phyloP scores from a whole-genome alignment of 2,797 vertebrate species.

The Bufotes viridis region DNA sequence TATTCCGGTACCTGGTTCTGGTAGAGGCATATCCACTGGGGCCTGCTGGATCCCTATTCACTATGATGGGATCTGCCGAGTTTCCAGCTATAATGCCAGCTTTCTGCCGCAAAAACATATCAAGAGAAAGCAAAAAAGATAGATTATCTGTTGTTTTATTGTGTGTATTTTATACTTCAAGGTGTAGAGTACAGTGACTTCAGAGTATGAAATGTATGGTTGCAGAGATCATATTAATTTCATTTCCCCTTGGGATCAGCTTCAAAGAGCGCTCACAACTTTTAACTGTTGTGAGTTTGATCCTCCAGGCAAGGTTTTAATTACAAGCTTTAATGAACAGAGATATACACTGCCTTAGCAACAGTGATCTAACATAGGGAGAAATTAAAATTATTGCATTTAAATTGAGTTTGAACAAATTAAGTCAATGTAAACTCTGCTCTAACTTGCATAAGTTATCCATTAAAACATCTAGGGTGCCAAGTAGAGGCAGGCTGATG shows the following conservation, averaged over 20 bases:
- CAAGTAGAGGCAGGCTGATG: too few relatives aligned
- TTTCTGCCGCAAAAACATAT: too few relatives aligned
- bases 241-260: background rate
- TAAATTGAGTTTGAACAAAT: background rate
- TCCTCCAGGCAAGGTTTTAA: background rate
- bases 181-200: background rate
- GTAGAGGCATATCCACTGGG: too few relatives aligned
- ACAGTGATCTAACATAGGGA: background rate
- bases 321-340: background rate
- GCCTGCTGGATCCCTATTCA: too few relatives aligned
- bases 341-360: background rate
- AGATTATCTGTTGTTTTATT: too few relatives aligned
- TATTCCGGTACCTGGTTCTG: too few relatives aligned
- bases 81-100: too few relatives aligned
- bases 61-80: too few relatives aligned
- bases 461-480: too few relatives aligned
- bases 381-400: background rate
- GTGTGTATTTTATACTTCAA: too few relatives aligned
- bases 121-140: too few relatives aligned
- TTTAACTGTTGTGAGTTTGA: background rate
- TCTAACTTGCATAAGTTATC: too few relatives aligned
- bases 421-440: background rate
- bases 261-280: background rate
- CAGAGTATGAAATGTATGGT: background rate
- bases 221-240: background rate